Base-by-base conservation (phyloP, 2,888 invertebrate species). In the Polia nebulosa region DNA sequence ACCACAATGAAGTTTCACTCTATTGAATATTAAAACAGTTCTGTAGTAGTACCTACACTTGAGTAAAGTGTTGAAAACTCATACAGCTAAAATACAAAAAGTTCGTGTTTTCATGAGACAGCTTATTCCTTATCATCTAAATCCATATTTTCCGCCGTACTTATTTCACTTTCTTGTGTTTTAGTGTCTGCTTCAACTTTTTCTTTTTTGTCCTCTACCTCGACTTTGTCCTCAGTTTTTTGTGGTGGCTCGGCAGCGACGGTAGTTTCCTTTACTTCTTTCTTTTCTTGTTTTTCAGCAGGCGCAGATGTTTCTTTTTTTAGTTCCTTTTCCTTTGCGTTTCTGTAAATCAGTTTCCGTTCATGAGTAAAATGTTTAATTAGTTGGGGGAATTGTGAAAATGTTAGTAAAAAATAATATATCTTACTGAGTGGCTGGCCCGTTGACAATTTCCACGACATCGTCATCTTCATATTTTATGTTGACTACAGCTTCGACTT, bases 401-500 rank as follows among this genome's bases (percentile, higher is more conserved):
- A 11, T 29, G 4, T 20, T 34, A 25, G 41, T 34, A 11, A 11
- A 34, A 8, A 27, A 3, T 13, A 17, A 25, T 17, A 27, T 13
- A 60, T 88, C 93, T 91, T 78, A 94, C 94, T 91, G 92, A 15
- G 85, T 56, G 20, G 32, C 52, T 1, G 94, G 90, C 51, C 95
- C 95, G 83, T 96, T 96, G 17, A 92, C 89, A 27, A 95, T 88
- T 88, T 96, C 96, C 0, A 95, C 92, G 1, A 95, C 95, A 73
- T 95, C 95, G 63, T 96, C 96, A 58, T 95, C 96, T 82, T 96
- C 95, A 75, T 93, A 95, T 76, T 95, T 96, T 60, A 95, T 95
- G 82, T 95, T 95, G 60, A 96, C 91, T 2, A 97, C 96, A 0
- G 96, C 96, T 76, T 96, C 96, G 22, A 96, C 96, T 88, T 96